Percentiles rank a stretch among this genome's conserved stretches.
These are phyloP conservation scores for Apeira syringaria DNA, from an alignment of 2,888 invertebrate species.

Conservation along the genomic window DNA sequence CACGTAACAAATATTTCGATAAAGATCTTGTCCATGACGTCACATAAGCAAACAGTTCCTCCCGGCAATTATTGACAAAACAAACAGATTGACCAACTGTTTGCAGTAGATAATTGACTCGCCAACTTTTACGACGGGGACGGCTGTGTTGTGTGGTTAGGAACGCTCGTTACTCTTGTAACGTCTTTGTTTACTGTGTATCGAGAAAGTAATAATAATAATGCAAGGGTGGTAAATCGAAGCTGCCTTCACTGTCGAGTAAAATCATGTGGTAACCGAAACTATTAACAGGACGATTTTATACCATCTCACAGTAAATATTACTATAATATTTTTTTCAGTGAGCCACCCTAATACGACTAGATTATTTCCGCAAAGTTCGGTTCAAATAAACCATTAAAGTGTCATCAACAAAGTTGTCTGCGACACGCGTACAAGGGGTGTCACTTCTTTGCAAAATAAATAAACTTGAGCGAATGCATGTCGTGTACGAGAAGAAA, in stretches of 20 bases:
- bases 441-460: constrained; percentile 19
- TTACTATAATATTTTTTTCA: too few relatives aligned
- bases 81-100: constrained; percentile 36
- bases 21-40: too few relatives aligned
- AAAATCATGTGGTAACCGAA: too few relatives aligned
- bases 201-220: neutral
- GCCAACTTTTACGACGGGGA: constrained; percentile 4
- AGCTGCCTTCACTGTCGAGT: too few relatives aligned
- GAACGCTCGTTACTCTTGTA: neutral
- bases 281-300: too few relatives aligned
- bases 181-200: neutral
- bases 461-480: neutral
- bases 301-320: too few relatives aligned
- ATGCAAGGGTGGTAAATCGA: too few relatives aligned
- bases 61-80: constrained; percentile 25
- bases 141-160: neutral
- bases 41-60: neutral
- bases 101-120: constrained; percentile 37
- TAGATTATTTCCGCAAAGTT: constrained; percentile 34
- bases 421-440: constrained; percentile 50
- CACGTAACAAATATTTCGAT: too few relatives aligned
- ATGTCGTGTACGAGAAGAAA: neutral
- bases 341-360: too few relatives aligned
- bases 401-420: constrained; percentile 60
- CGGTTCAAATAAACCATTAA: constrained; percentile 65